Evolutionary conservation across 2,888 invertebrate genomes (phyloP).

Genomic region (Hoplodrina ambigua): DNA sequence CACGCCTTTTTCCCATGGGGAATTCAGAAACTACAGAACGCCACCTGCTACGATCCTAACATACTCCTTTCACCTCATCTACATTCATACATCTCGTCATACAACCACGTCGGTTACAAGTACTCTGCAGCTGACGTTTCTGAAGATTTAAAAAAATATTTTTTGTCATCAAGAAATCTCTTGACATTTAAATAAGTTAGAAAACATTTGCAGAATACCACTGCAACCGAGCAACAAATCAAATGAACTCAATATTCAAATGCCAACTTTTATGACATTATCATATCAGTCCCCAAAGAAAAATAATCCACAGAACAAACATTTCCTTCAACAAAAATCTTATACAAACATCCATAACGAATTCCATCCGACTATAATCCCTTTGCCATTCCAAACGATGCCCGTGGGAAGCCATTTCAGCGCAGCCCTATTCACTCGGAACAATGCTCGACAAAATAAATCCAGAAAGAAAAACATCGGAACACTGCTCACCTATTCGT

Average conservation of each 20-base stretch:
- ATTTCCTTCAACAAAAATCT: slow-evolving; percentile 41
- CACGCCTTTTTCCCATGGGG: too few species aligned
- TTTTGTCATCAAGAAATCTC: neutral
- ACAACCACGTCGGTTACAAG: too few species aligned
- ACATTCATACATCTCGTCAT: too few species aligned
- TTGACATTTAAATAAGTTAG: neutral
- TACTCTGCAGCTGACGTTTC: too few species aligned
- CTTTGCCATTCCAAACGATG: slow-evolving; percentile 38
- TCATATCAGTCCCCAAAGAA: slow-evolving; percentile 40
- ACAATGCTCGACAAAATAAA: slow-evolving; percentile 51
- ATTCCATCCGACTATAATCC: slow-evolving; percentile 49
- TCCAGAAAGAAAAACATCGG: slow-evolving; percentile 46
- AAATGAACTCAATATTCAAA: slow-evolving; percentile 18
- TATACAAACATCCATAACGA: slow-evolving; percentile 42
- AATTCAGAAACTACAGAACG: too few species aligned
- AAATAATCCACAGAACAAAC: slow-evolving; percentile 34
- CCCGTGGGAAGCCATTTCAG: slow-evolving; percentile 49
- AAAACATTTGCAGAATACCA: neutral
- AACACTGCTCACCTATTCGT: slow-evolving; percentile 52
- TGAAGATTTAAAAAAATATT: too few species aligned
- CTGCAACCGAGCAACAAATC: neutral
- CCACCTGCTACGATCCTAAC: too few species aligned
- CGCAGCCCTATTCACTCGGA: slow-evolving; percentile 54
- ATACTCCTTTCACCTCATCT: too few species aligned
- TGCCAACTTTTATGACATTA: slow-evolving; percentile 41